phyloP scores from a whole-genome alignment of 2,888 invertebrate genomes.

The Temnothorax ravouxi region DNA sequence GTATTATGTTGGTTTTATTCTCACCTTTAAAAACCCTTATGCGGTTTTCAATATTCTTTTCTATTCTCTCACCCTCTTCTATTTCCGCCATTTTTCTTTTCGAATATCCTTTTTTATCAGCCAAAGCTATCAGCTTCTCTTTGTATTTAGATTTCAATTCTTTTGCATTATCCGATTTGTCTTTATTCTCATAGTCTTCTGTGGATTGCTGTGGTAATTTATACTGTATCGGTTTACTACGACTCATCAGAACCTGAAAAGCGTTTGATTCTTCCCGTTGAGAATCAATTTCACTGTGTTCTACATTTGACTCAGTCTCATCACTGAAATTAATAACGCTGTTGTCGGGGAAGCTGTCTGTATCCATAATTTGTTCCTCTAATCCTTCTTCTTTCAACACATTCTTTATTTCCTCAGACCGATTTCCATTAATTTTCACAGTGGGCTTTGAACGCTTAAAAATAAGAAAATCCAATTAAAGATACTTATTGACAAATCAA shows the following conservation, averaged over 20 bases:
- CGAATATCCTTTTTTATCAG: conserved; percentile 89
- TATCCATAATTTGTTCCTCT: neutral
- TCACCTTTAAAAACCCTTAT: conserved; percentile 88
- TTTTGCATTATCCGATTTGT: conserved; percentile 64
- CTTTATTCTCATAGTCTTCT: conserved; percentile 36
- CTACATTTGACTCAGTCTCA: neutral
- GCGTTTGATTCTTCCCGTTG: conserved; percentile 75
- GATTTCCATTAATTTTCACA: neutral
- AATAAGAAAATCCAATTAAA: neutral
- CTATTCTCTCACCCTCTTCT: conserved; percentile 88
- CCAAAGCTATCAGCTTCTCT: conserved; percentile 87
- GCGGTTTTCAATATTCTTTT: conserved; percentile 88
- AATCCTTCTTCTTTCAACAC: neutral
- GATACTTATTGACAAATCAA: neutral
- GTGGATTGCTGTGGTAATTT: conserved; percentile 34
- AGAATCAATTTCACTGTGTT: conserved; percentile 24
- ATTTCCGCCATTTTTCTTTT: conserved; percentile 89
- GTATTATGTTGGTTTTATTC: neutral
- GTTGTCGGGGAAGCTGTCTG: neutral
- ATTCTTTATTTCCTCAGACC: neutral
- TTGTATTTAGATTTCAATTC: conserved; percentile 64
- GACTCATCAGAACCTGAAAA: conserved; percentile 79
- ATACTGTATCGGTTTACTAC: conserved; percentile 70
- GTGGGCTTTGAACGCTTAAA: neutral
- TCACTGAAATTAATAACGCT: neutral